A percentile compares a stretch with the other conserved stretches of the same genome.
Evolutionary conservation across 2,797 vertebrate species (phyloP).

Genomic region (Caiman crocodilus): DNA sequence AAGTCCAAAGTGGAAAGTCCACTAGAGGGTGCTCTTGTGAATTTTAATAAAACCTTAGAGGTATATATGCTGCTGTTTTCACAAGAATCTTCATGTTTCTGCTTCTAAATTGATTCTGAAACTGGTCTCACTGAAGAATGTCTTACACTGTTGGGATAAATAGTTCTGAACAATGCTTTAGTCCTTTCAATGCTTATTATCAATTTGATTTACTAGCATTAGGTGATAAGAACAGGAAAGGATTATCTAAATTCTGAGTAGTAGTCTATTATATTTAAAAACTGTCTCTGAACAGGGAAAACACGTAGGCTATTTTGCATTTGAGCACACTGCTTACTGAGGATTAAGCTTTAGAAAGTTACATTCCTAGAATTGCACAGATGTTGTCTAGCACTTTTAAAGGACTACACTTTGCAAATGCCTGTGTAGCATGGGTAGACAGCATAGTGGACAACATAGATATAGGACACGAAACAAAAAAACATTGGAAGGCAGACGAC

Average conservation of each 20-base stretch:
- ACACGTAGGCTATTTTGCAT: background rate
- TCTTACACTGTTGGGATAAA: background rate
- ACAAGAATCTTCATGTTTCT: background rate
- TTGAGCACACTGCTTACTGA: background rate
- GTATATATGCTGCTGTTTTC: background rate
- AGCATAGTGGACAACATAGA: background rate
- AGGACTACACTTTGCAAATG: background rate
- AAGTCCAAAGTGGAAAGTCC: background rate
- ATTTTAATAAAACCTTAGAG: background rate
- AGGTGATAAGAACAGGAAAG: background rate
- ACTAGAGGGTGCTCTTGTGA: slow-evolving; percentile 40
- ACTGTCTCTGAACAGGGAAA: background rate
- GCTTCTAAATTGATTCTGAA: background rate
- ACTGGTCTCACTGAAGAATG: background rate
- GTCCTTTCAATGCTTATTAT: background rate
- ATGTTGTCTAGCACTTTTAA: background rate
- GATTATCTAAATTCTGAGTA: background rate
- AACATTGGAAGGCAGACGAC: background rate
- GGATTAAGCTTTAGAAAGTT: background rate
- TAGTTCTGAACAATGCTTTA: background rate
- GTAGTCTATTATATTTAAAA: background rate
- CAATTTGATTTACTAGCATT: background rate
- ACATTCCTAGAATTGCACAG: background rate
- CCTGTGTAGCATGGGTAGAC: background rate
- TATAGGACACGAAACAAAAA: background rate